Evolutionary conservation across 2,113 vertebrate genomes (phyloP).

Genomic region (Erythrolamprus reginae): DNA sequence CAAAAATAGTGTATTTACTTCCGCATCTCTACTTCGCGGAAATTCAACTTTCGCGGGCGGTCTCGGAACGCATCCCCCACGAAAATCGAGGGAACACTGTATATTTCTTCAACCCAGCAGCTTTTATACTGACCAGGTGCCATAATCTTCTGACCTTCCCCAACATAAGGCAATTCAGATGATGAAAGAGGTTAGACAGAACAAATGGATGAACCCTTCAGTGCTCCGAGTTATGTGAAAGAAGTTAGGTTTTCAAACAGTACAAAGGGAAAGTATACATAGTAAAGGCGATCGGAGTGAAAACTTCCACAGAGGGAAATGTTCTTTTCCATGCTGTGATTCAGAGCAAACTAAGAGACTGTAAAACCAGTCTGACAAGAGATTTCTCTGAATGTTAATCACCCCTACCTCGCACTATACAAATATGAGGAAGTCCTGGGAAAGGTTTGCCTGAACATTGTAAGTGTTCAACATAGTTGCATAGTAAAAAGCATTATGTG

Average conservation of each 20-base stretch:
- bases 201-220: not conserved
- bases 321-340: not conserved
- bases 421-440: conserved; percentile 1
- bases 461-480: not conserved
- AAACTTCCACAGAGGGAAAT: not conserved
- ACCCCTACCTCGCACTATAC: not conserved
- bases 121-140: not conserved
- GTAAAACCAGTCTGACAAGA: conserved; percentile 9
- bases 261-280: not conserved
- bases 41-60: no score
- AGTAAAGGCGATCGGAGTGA: not conserved
- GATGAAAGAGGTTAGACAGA: not conserved
- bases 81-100: no score
- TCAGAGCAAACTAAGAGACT: not conserved
- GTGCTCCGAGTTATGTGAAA: not conserved
- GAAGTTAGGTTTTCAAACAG: not conserved
- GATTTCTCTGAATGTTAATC: not conserved
- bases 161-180: not conserved
- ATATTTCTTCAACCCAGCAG: not conserved
- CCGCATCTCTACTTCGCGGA: no score
- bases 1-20: no score
- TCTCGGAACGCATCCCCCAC: no score
- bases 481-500: not conserved
- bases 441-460: not conserved
- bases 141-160: not conserved